Percentiles rank a stretch among this genome's conserved stretches.
These are phyloP conservation scores for Caenorhabditis macrosperma DNA, from an alignment of 2,888 invertebrate genomes.

Conservation along the genomic window DNA sequence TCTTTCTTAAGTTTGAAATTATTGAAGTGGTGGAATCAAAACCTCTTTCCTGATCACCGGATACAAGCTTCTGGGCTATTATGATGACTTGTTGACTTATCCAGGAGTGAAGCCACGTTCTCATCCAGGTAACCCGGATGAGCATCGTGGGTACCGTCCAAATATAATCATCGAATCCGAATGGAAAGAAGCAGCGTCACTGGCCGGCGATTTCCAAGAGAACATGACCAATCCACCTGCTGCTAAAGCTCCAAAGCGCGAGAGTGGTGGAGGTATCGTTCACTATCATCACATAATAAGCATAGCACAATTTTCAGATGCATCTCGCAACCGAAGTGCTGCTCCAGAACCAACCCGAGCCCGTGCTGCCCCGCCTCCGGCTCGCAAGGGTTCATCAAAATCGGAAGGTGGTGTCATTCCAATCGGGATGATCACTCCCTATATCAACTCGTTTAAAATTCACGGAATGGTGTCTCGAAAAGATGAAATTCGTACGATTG, in stretches of 20 bases:
- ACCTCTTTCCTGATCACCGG: slow-evolving; percentile 46
- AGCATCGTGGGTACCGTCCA: slow-evolving; percentile 29
- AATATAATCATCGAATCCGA: slow-evolving; percentile 27
- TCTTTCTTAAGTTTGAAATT: not conserved
- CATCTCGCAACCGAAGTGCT: not conserved
- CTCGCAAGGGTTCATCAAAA: slow-evolving; percentile 27
- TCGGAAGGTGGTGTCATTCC: slow-evolving; percentile 49
- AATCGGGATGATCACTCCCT: slow-evolving; percentile 64
- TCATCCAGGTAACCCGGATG: slow-evolving; percentile 40
- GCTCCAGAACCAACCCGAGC: slow-evolving; percentile 16
- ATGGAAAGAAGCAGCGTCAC: slow-evolving; percentile 40
- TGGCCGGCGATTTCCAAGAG: slow-evolving; percentile 15
- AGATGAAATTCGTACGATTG: slow-evolving; percentile 65
- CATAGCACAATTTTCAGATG: no score
- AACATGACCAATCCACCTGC: slow-evolving; percentile 52
- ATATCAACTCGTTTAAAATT: slow-evolving; percentile 63
- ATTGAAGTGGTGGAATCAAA: slow-evolving; percentile 9
- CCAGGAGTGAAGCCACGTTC: slow-evolving; percentile 27
- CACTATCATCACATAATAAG: no score
- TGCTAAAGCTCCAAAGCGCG: slow-evolving; percentile 40
- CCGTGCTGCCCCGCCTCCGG: slow-evolving; percentile 49
- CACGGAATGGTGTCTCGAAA: slow-evolving; percentile 70
- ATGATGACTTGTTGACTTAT: slow-evolving; percentile 19
- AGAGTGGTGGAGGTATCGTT: slow-evolving; percentile 30
- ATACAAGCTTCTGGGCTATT: slow-evolving; percentile 54